A percentile compares a stretch with the other conserved stretches of the same genome.
Conservation (phyloP, 2,113 vertebrate genomes). For the Cephalopholis sonnerati region DNA sequence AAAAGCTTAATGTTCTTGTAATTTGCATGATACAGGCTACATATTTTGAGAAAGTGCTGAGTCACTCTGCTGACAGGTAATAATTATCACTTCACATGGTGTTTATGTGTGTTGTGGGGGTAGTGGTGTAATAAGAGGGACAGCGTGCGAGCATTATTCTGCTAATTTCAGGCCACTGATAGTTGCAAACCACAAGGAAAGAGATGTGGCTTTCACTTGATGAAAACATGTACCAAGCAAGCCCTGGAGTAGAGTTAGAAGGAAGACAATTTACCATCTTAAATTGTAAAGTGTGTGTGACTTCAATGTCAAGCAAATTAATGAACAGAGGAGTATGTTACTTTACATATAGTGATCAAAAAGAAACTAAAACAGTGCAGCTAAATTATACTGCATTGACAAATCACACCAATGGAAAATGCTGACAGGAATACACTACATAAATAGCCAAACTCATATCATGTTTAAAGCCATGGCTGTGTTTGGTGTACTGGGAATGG, state of each 20-base stretch:
- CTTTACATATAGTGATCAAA: not conserved
- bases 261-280: not conserved
- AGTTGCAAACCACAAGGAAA: not conserved
- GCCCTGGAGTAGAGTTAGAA: not conserved
- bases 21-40: not conserved
- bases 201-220: not conserved
- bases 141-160: not conserved
- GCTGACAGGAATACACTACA: not conserved
- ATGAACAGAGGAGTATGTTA: not conserved
- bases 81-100: not conserved
- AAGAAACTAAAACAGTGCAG: too few relatives aligned
- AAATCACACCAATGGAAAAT: not conserved
- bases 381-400: not conserved
- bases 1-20: not conserved
- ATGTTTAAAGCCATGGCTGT: slow-evolving; percentile 20
- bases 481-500: not conserved
- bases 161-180: not conserved
- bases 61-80: not conserved
- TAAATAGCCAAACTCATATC: slow-evolving; percentile 1
- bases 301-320: not conserved
- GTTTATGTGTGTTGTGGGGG: not conserved
- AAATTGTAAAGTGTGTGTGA: not conserved
- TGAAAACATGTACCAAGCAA: not conserved
- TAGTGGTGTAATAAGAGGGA: not conserved
- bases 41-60: not conserved